A percentile compares a stretch with the other conserved stretches of the same genome.
These are phyloP conservation scores for Cebidichthys violaceus DNA, from an alignment of 2,113 vertebrate species.

Conservation along the genomic window DNA sequence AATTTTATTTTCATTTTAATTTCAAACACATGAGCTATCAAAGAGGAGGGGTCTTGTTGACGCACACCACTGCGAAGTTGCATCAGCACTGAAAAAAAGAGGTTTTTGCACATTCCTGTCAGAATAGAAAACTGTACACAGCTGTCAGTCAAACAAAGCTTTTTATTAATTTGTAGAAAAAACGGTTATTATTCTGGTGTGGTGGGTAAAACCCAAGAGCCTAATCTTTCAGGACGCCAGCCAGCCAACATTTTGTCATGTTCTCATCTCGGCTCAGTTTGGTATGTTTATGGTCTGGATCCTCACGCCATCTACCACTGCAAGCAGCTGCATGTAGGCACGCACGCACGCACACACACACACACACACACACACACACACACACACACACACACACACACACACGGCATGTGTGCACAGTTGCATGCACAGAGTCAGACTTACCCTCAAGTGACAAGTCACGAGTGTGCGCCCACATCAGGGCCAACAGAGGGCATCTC, in stretches of 20 bases:
- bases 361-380: background rate
- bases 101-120: background rate
- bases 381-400: background rate
- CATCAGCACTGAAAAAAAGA: background rate
- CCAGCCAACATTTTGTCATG: conserved; percentile 48
- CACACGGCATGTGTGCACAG: conserved; percentile 22
- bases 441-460: conserved; percentile 42
- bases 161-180: background rate
- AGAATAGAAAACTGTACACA: background rate
- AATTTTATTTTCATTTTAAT: background rate
- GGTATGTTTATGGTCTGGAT: conserved; percentile 49
- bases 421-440: conserved; percentile 45
- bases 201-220: too few species aligned
- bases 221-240: too few species aligned
- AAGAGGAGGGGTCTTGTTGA: background rate
- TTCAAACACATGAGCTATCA: background rate
- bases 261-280: conserved; percentile 38
- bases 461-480: conserved; percentile 34
- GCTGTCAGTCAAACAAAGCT: background rate
- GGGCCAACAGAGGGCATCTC: conserved; percentile 61
- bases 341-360: background rate
- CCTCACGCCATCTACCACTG: conserved; percentile 37
- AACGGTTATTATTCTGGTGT: background rate
- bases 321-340: conserved; percentile 37
- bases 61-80: background rate